Base-by-base conservation (phyloP, 2,888 invertebrate genomes). In the Zelleria hepariella region DNA sequence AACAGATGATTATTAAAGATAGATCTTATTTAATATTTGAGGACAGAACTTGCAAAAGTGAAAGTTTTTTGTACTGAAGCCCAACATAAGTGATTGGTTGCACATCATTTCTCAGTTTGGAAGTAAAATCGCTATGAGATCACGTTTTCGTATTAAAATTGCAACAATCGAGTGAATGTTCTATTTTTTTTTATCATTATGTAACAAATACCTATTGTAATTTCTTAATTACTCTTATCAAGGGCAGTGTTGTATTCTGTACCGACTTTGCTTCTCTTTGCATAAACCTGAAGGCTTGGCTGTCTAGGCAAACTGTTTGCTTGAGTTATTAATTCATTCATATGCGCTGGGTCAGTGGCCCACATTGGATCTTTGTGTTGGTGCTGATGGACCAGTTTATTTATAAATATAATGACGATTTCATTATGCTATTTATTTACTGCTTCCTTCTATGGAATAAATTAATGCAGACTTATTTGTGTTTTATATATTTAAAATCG, bases 231-330 rank as follows among this genome's bases (percentile, higher is more conserved):
- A 51, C 51, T 2, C 20, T 20, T 51, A 51, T 21, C 20, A 20
- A 15, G 25, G 58, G 58, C 58, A 58, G 58, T 58, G 58, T n/a
- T 23, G 51, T 20, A 15, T 42, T 42, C 32, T 42, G 32, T 42
- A 42, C 1, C 15, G 32, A 42, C 32, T 15, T 42, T 42, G 15
- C 32, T 15, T 42, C 15, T 42, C 15, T 42, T 10, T 42, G 32
- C 32, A 15, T 42, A 15, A 42, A 2, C 4, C 15, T 42, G 32
- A 42, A 15, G 32, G 32, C 32, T 1, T 42, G 15, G 15, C 32
- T 15, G 32, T 10, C 32, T 15, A 42, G 32, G 32, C 32, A 42
- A 42, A 42, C 10, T 42, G 32, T 42, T 42, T 15, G 15, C 15
- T 42, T n/a, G n/a, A 42, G 15, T 10, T 42, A 42, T 42, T 15